Percentiles rank a stretch among this genome's conserved stretches.
Conservation (phyloP, 2,888 invertebrate genomes). For the Ischnura elegans region DNA sequence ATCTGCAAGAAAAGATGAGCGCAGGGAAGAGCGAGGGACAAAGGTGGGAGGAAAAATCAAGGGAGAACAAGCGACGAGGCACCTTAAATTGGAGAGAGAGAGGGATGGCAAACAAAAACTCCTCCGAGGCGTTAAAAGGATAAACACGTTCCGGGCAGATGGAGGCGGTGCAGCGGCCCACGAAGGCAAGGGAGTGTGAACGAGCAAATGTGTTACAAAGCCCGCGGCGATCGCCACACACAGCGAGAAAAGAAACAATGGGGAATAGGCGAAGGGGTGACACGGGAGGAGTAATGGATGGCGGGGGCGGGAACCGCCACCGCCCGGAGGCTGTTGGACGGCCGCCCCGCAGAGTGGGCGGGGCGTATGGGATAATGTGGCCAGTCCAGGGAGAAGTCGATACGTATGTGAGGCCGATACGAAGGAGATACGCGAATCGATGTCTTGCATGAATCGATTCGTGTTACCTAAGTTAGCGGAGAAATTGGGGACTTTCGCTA, state of each 20-base stretch:
- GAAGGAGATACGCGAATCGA: slow-evolving; percentile 41
- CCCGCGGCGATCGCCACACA: no score
- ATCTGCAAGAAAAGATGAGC: not conserved
- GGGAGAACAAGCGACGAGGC: not conserved
- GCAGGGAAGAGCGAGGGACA: no score
- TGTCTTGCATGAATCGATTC: no score
- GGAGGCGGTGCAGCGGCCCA: not conserved
- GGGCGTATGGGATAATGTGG: not conserved
- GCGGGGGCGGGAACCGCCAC: slow-evolving; percentile 29
- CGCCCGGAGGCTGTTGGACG: no score
- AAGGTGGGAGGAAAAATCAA: no score
- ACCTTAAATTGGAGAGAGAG: slow-evolving; percentile 23
- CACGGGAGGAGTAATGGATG: not conserved
- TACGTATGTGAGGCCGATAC: not conserved
- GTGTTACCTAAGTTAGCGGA: no score
- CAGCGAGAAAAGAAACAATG: not conserved
- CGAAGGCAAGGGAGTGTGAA: not conserved
- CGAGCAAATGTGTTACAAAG: no score
- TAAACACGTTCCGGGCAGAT: slow-evolving; percentile 29
- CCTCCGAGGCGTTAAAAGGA: slow-evolving; percentile 35
- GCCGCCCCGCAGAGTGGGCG: not conserved
- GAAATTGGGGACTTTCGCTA: no score
- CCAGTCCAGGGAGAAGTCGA: not conserved
- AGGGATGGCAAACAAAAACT: slow-evolving; percentile 48
- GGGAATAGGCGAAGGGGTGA: no score